Evolutionary conservation across 2,113 vertebrate genomes (phyloP), one percentile per base, ranked within the genome.

Genomic region (Sylvietta virens): DNA sequence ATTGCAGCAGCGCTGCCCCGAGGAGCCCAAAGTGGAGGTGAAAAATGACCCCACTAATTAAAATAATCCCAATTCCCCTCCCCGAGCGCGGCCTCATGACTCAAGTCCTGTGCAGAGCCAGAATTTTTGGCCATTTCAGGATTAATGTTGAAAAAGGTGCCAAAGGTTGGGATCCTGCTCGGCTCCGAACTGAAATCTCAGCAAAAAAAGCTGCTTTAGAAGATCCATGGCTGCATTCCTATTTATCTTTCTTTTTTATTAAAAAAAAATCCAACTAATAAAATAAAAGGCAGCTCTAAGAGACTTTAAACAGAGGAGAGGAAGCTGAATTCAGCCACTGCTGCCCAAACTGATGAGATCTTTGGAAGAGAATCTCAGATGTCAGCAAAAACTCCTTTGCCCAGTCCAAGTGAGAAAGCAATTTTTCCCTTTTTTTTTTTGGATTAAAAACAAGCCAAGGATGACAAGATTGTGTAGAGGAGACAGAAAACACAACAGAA

Each of bases 221-320:
- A 53, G 58, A 39, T 27, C 21, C 33, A 39, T 96, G 93, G 94
- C 90, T 90, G 35, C 44, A 78, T 78, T 95, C 94, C 96, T 90
- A 88, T 93, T 96, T 92, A 28, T 90, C 90, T 86, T 35, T 95
- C 92, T 83, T 90, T 91, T 85, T 95, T 95, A 97, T 97, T 96
- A 94, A 93, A 95, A 94, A 86, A 40, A 95, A 86, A 44, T 2
- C 30, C 76, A 60, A 7, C 62, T 96, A 93, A 95, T 92, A 81
- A 88, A 94, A 92, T 92, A 73, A 96, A 83, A 93, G 58, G 71
- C 74, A 82, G 65, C 60, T 95, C 11, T 35, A 22, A 31, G 60
- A 77, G 71, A 13, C 48, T 72, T 37, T 3, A 27, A 27, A 50
- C 70, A 22, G 53, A 65, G 84, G 1, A 37, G 80, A 74, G 50